phyloP scores from a whole-genome alignment of 2,888 invertebrate genomes.

The Harpagoxenus sublaevis region DNA sequence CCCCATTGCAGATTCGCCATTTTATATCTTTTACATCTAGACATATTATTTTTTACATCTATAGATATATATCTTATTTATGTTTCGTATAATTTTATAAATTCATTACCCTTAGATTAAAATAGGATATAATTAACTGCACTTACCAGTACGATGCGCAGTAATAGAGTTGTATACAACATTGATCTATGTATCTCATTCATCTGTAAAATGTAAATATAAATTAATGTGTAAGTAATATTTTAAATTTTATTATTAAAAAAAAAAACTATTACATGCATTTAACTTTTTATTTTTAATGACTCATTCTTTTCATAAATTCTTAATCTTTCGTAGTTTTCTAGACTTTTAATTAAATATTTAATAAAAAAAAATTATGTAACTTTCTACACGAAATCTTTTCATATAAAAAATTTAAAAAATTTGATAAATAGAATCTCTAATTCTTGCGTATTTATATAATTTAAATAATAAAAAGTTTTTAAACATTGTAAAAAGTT shows the following conservation, averaged over 20 bases:
- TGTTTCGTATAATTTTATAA: not conserved
- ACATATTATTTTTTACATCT: not conserved
- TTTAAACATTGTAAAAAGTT: too few species aligned
- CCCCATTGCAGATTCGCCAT: not conserved
- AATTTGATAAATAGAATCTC: too few species aligned
- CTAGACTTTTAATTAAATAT: too few species aligned
- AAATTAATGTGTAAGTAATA: not conserved
- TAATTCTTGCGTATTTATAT: too few species aligned
- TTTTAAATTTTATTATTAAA: not conserved
- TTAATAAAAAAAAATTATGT: too few species aligned
- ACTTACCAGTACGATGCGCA: not conserved
- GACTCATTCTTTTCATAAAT: not conserved
- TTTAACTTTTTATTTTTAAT: not conserved
- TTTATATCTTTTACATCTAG: not conserved
- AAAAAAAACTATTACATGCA: not conserved
- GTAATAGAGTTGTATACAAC: not conserved
- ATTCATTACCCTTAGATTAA: not conserved
- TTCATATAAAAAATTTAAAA: too few species aligned
- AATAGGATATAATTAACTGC: not conserved
- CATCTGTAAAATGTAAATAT: constrained; percentile 3
- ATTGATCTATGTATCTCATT: not conserved
- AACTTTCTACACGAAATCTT: too few species aligned
- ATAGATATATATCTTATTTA: too few species aligned
- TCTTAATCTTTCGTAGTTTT: too few species aligned
- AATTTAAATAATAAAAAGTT: too few species aligned